Conservation (phyloP, 2,797 vertebrate species). For the Liparis tanakae region DNA sequence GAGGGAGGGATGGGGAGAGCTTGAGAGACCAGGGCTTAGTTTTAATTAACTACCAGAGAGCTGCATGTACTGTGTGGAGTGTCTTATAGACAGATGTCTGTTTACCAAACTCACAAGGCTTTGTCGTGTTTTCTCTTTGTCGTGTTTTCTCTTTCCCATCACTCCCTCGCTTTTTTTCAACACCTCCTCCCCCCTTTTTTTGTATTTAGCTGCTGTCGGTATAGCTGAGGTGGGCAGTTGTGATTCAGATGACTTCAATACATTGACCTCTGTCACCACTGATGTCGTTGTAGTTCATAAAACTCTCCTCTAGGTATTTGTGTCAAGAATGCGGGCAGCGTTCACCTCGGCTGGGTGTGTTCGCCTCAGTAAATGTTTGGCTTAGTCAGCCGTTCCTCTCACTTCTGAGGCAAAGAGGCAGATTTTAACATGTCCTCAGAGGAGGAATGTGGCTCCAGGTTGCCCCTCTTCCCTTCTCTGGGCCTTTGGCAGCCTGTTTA, state of each 20-base stretch:
- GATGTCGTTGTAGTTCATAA: constrained; percentile 16
- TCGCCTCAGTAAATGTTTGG: constrained; percentile 58
- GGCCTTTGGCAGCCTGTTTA: constrained; percentile 63
- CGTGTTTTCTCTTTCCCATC: not conserved
- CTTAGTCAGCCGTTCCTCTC: constrained; percentile 41
- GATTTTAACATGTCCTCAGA: constrained; percentile 77
- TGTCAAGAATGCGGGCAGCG: constrained; percentile 21
- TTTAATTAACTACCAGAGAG: constrained; percentile 31
- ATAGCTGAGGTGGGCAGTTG: not conserved
- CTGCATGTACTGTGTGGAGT: constrained; percentile 14
- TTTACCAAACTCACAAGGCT: constrained; percentile 29
- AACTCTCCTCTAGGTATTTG: constrained; percentile 9
- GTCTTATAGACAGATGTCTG: constrained; percentile 33
- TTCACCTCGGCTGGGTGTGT: constrained; percentile 48
- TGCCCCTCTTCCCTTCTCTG: constrained; percentile 21
- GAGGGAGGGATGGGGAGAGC: not conserved
- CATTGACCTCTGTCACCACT: constrained; percentile 8
- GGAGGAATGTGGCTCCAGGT: constrained; percentile 69
- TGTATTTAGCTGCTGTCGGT: constrained; percentile 2
- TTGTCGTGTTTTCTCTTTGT: constrained; percentile 5
- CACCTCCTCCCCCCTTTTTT: not conserved
- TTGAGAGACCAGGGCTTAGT: not conserved
- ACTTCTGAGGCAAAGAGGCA: constrained; percentile 47
- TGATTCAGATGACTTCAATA: constrained; percentile 8
- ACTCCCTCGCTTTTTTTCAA: constrained; percentile 16